These are phyloP conservation scores for Oreochromis tanganicae DNA, from an alignment of 2,113 vertebrate species.

Conservation along the genomic window DNA sequence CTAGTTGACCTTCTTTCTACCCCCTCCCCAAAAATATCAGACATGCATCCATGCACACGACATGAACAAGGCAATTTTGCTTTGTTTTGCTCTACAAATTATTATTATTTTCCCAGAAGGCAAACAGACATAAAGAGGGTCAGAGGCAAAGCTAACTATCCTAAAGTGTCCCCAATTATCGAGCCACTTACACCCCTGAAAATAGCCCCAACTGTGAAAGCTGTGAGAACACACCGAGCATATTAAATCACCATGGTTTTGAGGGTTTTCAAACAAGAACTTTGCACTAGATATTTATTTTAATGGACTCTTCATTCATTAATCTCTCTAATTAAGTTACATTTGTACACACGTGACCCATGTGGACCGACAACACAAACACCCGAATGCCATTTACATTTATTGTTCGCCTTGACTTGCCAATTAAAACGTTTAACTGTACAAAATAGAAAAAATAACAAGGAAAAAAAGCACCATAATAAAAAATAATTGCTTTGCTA, in stretches of 20 bases:
- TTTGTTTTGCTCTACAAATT: background rate
- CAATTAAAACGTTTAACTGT: slow-evolving; percentile 13
- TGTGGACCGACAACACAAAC: background rate
- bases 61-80: background rate
- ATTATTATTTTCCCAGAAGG: background rate
- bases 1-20: background rate
- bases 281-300: background rate
- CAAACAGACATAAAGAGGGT: background rate
- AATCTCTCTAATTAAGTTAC: background rate
- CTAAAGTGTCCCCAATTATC: background rate
- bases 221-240: background rate
- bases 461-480: background rate
- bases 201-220: background rate
- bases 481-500: background rate
- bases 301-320: background rate
- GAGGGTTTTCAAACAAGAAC: background rate
- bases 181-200: background rate
- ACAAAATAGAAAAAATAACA: background rate
- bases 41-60: background rate
- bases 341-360: background rate
- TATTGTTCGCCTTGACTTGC: background rate
- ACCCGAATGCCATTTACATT: background rate
- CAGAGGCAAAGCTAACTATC: background rate
- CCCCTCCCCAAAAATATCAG: background rate
- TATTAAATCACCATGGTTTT: background rate